phyloP scores from a whole-genome alignment of 2,888 invertebrate species.

The Sinelater perroti region DNA sequence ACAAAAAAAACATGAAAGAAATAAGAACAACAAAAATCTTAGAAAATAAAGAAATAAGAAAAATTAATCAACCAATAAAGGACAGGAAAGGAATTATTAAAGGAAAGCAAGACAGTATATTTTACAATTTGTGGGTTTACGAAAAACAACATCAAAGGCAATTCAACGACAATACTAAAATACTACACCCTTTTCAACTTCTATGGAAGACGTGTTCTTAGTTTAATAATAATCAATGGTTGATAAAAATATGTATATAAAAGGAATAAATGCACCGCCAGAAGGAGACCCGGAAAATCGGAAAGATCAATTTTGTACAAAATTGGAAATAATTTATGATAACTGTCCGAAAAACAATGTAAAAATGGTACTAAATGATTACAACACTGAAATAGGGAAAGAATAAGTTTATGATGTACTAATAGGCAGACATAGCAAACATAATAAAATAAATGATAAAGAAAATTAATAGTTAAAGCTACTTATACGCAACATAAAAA shows the following conservation, averaged over 20 bases:
- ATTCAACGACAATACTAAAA: not conserved
- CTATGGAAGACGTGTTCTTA: slow-evolving; percentile 1
- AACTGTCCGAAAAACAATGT: not conserved
- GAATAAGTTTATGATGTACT: not conserved
- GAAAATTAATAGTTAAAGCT: not conserved
- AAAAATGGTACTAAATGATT: not conserved
- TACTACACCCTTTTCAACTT: not conserved
- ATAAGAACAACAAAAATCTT: no score
- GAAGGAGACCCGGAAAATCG: not conserved
- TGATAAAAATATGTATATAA: not conserved
- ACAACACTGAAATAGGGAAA: not conserved
- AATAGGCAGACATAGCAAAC: slow-evolving; percentile 1
- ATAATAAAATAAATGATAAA: slow-evolving; percentile 4
- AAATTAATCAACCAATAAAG: no score
- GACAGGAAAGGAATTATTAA: no score
- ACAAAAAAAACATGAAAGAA: no score
- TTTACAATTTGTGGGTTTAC: not conserved
- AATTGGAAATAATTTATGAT: not conserved
- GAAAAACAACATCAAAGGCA: not conserved
- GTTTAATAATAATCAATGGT: not conserved
- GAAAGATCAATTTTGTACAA: not conserved
- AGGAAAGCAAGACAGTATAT: not conserved
- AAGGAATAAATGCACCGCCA: not conserved
- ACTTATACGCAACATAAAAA: not conserved
- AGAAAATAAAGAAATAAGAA: no score